Evolutionary conservation across 1,140 invertebrate species (phyloP), one percentile per base, ranked within the genome.

Genomic region (Diorhabda carinulata): DNA sequence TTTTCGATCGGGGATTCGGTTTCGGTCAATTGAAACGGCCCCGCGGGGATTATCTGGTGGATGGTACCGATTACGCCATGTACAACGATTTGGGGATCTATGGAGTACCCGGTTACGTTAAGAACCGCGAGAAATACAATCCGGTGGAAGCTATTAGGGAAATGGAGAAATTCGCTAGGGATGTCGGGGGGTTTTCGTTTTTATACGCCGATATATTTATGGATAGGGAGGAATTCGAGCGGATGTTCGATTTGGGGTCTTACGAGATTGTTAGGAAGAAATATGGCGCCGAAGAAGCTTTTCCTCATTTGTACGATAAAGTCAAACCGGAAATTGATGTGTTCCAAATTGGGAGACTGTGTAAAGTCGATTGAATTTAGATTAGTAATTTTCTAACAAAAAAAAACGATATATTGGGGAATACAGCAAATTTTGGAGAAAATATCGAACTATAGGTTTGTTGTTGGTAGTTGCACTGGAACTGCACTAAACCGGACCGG

Each of bases 241-340:
- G 76, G 69, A 80, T 79, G 87, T 88, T 88, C 79, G 83, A 85
- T 73, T 76, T 85, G 58, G 80, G 69, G 8, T 73, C 83, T 47
- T 85, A 85, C 74, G 82, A 85, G 72, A 68, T 78, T 64, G 84
- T 86, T 4, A 78, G 86, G 8, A 74, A 73, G 43, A 84, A 83
- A 69, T 87, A 87, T 76, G 70, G 79, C 43, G 84, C 85, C 25
- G 79, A 84, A 57, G 81, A 81, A 7, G 82, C 82, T 44, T 87
- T 87, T 73, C 86, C 86, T 2, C 83, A 83, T 78, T 72, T 80
- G 10, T 80, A 78, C 62, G 77, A 90, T 72, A 84, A 90, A 77
- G 86, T 89, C 3, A 83, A 89, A 72, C 89, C 89, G 2, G 89
- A 90, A 80, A 86, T 90, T 57, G 86, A 91, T 77, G 88, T 91